phyloP scores from a whole-genome alignment of 1,140 invertebrate genomes.

The Drosophila virilis region DNA sequence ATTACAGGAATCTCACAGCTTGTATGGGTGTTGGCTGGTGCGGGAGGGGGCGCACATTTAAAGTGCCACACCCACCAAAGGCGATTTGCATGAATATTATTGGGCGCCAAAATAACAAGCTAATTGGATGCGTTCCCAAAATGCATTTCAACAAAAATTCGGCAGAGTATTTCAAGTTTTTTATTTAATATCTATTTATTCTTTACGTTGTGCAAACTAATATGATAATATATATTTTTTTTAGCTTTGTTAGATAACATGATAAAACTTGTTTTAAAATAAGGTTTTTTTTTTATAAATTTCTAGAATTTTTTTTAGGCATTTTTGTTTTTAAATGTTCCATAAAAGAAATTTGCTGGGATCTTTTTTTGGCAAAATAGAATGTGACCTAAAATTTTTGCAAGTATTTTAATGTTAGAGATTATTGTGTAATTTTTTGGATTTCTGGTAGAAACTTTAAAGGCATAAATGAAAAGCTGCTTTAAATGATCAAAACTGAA shows the following conservation, averaged over 20 bases:
- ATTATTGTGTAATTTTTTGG: not conserved
- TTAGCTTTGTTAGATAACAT: no score
- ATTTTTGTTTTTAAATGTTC: no score
- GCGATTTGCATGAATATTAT: slow-evolving; percentile 76
- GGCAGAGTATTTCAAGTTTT: not conserved
- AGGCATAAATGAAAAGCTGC: no score
- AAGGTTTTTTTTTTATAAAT: no score
- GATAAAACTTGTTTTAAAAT: not conserved
- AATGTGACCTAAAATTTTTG: no score
- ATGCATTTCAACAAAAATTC: slow-evolving; percentile 3
- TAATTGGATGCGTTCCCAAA: slow-evolving; percentile 35
- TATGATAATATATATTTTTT: no score
- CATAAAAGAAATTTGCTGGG: no score
- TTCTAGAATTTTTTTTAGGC: not conserved
- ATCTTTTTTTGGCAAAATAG: no score
- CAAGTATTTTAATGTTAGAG: no score
- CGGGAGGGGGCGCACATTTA: not conserved
- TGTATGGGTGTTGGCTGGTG: slow-evolving; percentile 1
- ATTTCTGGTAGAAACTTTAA: no score
- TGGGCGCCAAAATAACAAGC: slow-evolving; percentile 39
- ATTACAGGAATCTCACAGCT: slow-evolving; percentile 48
- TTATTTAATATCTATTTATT: not conserved
- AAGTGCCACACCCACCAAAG: slow-evolving; percentile 36
- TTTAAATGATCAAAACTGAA: no score
- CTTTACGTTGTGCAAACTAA: no score